Base-by-base conservation (phyloP, 1,140 invertebrate species). In the Hyles euphorbiae region DNA sequence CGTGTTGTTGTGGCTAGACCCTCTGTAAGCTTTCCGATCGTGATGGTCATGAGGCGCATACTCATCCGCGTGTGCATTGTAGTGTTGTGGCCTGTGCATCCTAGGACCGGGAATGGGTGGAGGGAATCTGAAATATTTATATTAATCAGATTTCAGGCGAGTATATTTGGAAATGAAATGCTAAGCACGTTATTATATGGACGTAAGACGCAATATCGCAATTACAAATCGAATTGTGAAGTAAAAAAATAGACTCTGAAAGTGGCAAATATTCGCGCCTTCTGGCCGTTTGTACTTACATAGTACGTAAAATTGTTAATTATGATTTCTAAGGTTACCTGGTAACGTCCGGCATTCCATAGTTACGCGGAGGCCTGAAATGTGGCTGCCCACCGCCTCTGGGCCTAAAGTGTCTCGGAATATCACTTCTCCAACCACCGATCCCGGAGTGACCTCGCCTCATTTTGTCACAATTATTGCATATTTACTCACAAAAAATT, bases 391-490 rank as follows among this genome's bases (percentile, higher is more conserved):
- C 79, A 56, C 76, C 76, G 65, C 65, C 67, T 76, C 81, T 74
- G 40, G 82, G 74, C 58, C 82, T 83, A 61, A 76, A 85, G 68
- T 83, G 79, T 60, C 83, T 81, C 10, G 74, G 75, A 72, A 78
- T 78, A 72, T 85, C 85, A 78, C 65, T 80, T 67, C 85, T 76
- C 85, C 85, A 88, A 76, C 81, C 83, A 65, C 81, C 81, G 57
- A 75, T 73, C 64, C 78, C 75, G 49, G 76, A 53, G 65, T 84
- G 83, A 87, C 85, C 82, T 83, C 85, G 82, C 57, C 83, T 76
- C 85, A 88, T 88, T 63, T 62, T 87, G 63, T 56, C 58, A 72
- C 53, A 52, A 53, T 78, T 74, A 79, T 36, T 67, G 56, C 74
- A 81, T 72, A 64, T 47, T 65, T 32, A 40, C 7, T 48, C 7